Base-by-base conservation (phyloP, 2,113 vertebrate genomes). In the Echinops telfairi region DNA sequence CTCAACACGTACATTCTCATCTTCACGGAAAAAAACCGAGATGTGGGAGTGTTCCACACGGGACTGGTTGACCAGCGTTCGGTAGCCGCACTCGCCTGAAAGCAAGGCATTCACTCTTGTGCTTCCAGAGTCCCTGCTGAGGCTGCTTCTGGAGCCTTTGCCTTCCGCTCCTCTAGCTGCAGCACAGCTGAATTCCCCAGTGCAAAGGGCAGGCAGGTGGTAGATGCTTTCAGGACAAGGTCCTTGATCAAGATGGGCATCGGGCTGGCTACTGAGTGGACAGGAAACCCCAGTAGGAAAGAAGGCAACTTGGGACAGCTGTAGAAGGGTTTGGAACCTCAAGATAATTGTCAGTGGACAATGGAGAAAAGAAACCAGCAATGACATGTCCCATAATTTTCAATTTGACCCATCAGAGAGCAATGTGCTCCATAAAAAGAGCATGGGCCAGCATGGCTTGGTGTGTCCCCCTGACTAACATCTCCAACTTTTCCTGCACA, bases 11-110 rank as follows among this genome's bases (percentile, higher is more conserved):
- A 16, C 36, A 36, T 58, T 57, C 29, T 27, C 6, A 15, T 23
- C 57, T 62, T 84, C 25, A 83, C 77, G 64, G 73, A n/a, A 87
- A 86, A 93, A 70, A 38, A 9, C 16, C 75, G n/a, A 83, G 73
- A 62, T 43, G 36, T 43, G 71, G n/a, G 31, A 89, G 89, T 20
- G 12, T 83, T 93, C 14, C 58, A 40, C 29, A 27, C 12, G 75
- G 47, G 60, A 68, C 29, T 47, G 31, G 79, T 1, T 43, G 58
- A 60, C 12, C 23, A 81, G 58, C 73, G 64, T 73, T 20, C 12
- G 25, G 31, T 33, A 92, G 27, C 57, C 68, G 47, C 10, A 11
- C 43, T 89, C 11, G 27, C 25, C 40, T 17, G 40, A 78, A 90
- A 29, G 29, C 43, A 80, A n/a, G 22, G 31, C 12, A 71, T 27